Evolutionary conservation across 2,888 invertebrate genomes (phyloP).

Genomic region (Marasmarcha lunaedactyla): DNA sequence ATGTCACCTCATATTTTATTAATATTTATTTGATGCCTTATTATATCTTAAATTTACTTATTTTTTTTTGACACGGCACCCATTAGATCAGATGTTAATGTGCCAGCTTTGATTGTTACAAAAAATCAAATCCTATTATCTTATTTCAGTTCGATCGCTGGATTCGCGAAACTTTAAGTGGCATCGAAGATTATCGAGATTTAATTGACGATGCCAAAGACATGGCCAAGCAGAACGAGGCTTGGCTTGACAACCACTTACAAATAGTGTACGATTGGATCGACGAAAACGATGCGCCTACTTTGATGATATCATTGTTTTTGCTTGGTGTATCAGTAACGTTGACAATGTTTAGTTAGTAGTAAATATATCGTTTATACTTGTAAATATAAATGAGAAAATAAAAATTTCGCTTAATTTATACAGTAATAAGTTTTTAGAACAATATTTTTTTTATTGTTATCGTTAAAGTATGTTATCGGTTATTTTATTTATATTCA

Average conservation of each 20-base stretch:
- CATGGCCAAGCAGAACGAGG: constrained; percentile 24
- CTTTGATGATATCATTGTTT: constrained; percentile 31
- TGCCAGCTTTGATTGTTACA: too few relatives aligned
- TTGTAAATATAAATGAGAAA: constrained; percentile 6
- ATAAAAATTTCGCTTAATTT: too few relatives aligned
- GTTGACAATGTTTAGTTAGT: constrained; percentile 29
- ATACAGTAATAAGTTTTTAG: too few relatives aligned
- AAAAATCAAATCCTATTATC: too few relatives aligned
- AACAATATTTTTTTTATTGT: too few relatives aligned
- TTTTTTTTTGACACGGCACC: too few relatives aligned
- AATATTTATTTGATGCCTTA: too few relatives aligned
- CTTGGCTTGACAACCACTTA: constrained; percentile 25
- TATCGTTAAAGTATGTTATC: too few relatives aligned
- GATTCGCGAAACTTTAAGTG: constrained; percentile 29
- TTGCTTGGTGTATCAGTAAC: constrained; percentile 31
- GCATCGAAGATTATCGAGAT: constrained; percentile 29
- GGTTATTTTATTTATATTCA: too few relatives aligned
- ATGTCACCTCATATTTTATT: too few relatives aligned
- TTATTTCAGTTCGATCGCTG: constrained; percentile 42
- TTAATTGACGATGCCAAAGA: constrained; percentile 20
- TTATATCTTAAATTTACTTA: too few relatives aligned
- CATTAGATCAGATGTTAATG: too few relatives aligned
- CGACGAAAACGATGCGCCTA: constrained; percentile 43
- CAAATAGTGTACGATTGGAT: constrained; percentile 50
- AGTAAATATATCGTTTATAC: background rate